phyloP scores from a whole-genome alignment of 2,797 vertebrate genomes.

The Pseudocheirus occidentalis region DNA sequence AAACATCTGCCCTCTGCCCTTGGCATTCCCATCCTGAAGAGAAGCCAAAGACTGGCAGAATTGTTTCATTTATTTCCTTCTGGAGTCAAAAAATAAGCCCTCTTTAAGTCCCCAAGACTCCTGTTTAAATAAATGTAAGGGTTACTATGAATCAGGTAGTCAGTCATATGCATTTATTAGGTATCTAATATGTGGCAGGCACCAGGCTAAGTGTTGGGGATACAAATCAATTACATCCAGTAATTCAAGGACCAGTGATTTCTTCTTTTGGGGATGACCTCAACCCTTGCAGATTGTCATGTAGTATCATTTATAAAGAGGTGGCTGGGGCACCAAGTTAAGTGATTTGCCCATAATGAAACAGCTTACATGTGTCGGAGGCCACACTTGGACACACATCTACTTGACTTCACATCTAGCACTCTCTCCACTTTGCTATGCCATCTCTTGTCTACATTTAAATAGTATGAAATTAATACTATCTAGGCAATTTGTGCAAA shows the following conservation, averaged over 20 bases:
- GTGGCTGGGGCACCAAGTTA: not conserved
- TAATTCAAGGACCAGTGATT: not conserved
- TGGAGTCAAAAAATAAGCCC: not conserved
- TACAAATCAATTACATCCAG: not conserved
- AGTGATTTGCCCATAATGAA: not conserved
- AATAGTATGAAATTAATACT: not conserved
- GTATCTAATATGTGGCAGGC: not conserved
- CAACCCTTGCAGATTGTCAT: not conserved
- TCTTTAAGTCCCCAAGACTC: not conserved
- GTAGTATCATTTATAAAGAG: not conserved
- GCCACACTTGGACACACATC: not conserved
- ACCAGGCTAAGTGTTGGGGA: not conserved
- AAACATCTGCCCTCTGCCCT: not conserved
- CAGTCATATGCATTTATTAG: not conserved
- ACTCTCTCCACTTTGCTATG: not conserved
- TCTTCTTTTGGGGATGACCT: not conserved
- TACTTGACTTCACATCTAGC: not conserved
- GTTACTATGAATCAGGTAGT: not conserved
- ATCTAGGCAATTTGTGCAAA: not conserved
- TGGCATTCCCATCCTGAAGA: slow-evolving; percentile 26
- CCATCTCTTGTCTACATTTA: not conserved
- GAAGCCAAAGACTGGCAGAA: slow-evolving; percentile 19
- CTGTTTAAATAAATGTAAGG: not conserved
- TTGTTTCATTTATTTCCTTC: not conserved
- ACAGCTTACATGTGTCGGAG: not conserved